A percentile compares a stretch with the other conserved stretches of the same genome.
Conservation (phyloP, 2,113 vertebrate species). For the Numida meleagris region DNA sequence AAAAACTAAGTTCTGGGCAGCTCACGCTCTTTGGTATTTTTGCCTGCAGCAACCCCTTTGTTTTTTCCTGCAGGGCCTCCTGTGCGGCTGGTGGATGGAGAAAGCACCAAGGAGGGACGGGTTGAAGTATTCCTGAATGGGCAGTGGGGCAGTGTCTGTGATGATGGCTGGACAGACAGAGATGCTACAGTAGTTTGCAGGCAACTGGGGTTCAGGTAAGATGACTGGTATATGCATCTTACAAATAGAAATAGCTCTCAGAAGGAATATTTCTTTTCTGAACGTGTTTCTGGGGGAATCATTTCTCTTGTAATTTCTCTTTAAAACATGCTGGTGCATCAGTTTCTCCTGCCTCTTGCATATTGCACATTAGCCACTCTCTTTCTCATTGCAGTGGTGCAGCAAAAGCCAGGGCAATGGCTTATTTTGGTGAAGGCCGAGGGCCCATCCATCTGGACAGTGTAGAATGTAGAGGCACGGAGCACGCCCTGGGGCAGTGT, state of each 20-base stretch:
- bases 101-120: constrained; percentile 86
- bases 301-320: background rate
- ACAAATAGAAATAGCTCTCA: background rate
- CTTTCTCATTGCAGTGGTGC: constrained; percentile 77
- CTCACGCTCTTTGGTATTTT: background rate
- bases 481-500: constrained; percentile 80
- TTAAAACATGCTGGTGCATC: background rate
- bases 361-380: background rate
- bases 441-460: constrained; percentile 86
- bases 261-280: background rate
- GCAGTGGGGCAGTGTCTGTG: constrained; percentile 91
- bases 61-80: constrained; percentile 43
- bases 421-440: constrained; percentile 84
- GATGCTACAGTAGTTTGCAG: constrained; percentile 89
- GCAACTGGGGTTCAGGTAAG: constrained; percentile 90
- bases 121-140: constrained; percentile 87
- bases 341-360: background rate
- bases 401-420: constrained; percentile 81
- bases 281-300: background rate
- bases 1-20: background rate
- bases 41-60: background rate
- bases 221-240: background rate
- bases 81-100: constrained; percentile 86
- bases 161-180: constrained; percentile 84
- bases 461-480: constrained; percentile 87